phyloP scores from a whole-genome alignment of 92 coral and sea anemone genomes.

The Porites divaricata region DNA sequence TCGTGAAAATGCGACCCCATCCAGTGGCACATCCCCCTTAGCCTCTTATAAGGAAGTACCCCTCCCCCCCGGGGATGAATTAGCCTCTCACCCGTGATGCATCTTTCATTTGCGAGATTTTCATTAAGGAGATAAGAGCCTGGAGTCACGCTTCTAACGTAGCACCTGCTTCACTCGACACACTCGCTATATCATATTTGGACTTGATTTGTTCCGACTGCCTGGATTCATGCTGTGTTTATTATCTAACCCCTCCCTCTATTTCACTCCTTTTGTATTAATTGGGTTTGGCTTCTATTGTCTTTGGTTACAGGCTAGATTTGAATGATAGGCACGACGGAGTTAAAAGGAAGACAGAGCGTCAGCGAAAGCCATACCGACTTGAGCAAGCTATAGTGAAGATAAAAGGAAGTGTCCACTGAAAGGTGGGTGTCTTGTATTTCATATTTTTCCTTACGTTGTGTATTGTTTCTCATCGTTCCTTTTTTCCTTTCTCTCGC shows the following conservation, averaged over 20 bases:
- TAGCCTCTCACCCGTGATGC: neutral
- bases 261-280: constrained; percentile 14
- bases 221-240: neutral
- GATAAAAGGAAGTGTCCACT: neutral
- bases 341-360: constrained; percentile 17
- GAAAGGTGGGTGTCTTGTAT: constrained; percentile 5
- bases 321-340: constrained; percentile 23
- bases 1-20: no score
- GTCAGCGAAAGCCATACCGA: constrained; percentile 4
- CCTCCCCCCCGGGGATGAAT: no score
- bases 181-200: neutral
- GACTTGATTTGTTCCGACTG: constrained; percentile 34
- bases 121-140: constrained; percentile 28
- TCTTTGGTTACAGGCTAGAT: constrained; percentile 22
- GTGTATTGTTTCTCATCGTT: no score
- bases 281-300: neutral
- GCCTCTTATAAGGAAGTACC: no score
- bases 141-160: neutral
- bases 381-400: neutral
- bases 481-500: no score
- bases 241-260: constrained; percentile 36
- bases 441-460: neutral
- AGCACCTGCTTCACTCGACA: constrained; percentile 9
- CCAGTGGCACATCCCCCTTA: no score
- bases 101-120: constrained; percentile 6